Evolutionary conservation across 1,140 invertebrate genomes (phyloP).

Genomic region (Drosophila pachea): DNA sequence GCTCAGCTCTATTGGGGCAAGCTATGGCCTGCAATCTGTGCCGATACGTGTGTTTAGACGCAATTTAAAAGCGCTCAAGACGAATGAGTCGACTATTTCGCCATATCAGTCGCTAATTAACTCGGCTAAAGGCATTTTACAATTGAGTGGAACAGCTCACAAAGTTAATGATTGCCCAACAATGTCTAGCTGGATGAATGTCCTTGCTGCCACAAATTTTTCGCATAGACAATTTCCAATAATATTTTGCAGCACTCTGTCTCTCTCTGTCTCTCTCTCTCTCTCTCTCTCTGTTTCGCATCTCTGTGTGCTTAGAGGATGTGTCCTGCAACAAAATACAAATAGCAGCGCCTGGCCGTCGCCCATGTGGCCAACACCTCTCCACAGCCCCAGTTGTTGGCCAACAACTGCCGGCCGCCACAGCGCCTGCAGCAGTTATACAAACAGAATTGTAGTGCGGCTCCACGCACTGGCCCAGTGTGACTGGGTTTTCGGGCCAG

Average conservation of each 20-base stretch:
- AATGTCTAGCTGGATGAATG: background rate
- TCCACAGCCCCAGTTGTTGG: constrained; percentile 6
- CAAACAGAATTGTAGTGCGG: constrained; percentile 63
- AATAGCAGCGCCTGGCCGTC: constrained; percentile 44
- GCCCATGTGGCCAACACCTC: constrained; percentile 54
- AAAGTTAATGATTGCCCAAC: constrained; percentile 21
- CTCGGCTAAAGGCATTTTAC: constrained; percentile 23
- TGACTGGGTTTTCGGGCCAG: constrained; percentile 22
- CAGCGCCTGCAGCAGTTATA: constrained; percentile 11
- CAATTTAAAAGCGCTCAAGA: constrained; percentile 5
- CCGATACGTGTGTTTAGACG: background rate
- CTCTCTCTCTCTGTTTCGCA: background rate
- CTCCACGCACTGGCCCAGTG: constrained; percentile 36
- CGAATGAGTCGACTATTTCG: constrained; percentile 16
- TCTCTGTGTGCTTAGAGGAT: constrained; percentile 33
- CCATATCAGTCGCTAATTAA: constrained; percentile 33
- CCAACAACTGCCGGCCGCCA: background rate
- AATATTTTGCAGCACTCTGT: constrained; percentile 37
- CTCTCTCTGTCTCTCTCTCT: background rate
- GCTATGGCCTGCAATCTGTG: no score
- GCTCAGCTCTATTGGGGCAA: constrained; percentile 4
- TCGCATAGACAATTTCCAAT: constrained; percentile 58
- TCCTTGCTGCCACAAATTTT: constrained; percentile 54
- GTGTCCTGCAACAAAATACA: constrained; percentile 68
- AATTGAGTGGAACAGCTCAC: constrained; percentile 16